phyloP scores from a whole-genome alignment of 2,888 invertebrate genomes.

The Napeogenes inachia region DNA sequence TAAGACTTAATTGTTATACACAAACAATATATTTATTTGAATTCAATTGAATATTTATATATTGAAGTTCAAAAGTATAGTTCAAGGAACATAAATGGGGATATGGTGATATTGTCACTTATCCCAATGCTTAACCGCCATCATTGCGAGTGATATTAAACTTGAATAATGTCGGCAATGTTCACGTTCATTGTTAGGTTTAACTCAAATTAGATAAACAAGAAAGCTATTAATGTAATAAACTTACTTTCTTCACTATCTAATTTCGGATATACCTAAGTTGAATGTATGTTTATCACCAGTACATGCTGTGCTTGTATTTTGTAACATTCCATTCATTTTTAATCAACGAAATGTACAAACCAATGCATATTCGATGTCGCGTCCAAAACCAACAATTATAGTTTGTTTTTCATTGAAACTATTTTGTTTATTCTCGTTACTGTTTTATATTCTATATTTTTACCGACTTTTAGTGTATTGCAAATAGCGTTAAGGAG shows the following conservation, averaged over 20 bases:
- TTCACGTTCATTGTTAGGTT: no score
- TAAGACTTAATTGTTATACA: slow-evolving; percentile 1
- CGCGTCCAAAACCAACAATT: slow-evolving; percentile 44
- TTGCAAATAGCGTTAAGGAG: slow-evolving; percentile 39
- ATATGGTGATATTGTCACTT: no score
- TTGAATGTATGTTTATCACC: neutral
- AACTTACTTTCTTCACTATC: no score
- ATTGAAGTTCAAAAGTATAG: no score
- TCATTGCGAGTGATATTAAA: no score
- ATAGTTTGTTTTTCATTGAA: slow-evolving; percentile 30
- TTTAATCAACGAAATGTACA: slow-evolving; percentile 42
- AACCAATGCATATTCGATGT: slow-evolving; percentile 39
- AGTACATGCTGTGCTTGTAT: neutral
- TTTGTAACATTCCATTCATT: slow-evolving; percentile 2
- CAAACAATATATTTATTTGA: neutral
- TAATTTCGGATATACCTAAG: neutral
- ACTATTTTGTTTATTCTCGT: slow-evolving; percentile 22
- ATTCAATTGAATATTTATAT: neutral
- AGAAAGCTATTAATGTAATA: no score
- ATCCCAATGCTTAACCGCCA: no score
- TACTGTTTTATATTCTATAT: slow-evolving; percentile 20
- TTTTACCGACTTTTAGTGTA: slow-evolving; percentile 19
- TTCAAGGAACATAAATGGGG: no score
- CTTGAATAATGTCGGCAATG: no score
- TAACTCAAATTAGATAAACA: no score